phyloP scores from a whole-genome alignment of 2,888 invertebrate genomes.

The Drosophila ochracea region DNA sequence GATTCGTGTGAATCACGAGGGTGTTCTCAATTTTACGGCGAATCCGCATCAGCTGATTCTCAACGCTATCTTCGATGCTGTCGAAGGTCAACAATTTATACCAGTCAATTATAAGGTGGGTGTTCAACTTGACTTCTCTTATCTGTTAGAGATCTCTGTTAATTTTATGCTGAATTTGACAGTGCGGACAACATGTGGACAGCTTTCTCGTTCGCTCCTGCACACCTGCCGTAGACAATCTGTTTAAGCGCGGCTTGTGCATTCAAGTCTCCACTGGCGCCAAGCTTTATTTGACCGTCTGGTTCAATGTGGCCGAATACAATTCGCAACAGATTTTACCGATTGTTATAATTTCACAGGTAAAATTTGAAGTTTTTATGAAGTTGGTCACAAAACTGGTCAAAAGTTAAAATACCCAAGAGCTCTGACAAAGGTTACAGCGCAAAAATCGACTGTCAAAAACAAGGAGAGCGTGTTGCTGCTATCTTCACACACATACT shows the following conservation, averaged over 20 bases:
- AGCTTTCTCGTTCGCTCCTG: conserved; percentile 79
- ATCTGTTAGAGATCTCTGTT: neutral
- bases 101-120: conserved; percentile 79
- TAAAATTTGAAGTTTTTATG: neutral
- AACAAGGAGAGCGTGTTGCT: neutral
- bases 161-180: conserved; percentile 4
- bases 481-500: neutral
- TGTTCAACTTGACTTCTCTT: neutral
- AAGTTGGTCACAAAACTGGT: neutral
- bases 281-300: conserved; percentile 62
- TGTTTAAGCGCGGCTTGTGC: conserved; percentile 73
- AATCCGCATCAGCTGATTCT: conserved; percentile 66
- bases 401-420: neutral
- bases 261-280: conserved; percentile 64
- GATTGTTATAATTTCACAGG: conserved; percentile 64
- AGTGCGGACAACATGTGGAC: conserved; percentile 74
- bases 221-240: conserved; percentile 75
- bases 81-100: conserved; percentile 78
- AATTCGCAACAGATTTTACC: conserved; percentile 78
- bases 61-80: conserved; percentile 69
- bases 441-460: neutral
- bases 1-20: conserved; percentile 74
- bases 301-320: conserved; percentile 77
- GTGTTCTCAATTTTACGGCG: conserved; percentile 50
- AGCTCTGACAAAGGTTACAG: neutral